Evolutionary conservation across 2,888 invertebrate genomes (phyloP).

Genomic region (Ferrisia virgata): DNA sequence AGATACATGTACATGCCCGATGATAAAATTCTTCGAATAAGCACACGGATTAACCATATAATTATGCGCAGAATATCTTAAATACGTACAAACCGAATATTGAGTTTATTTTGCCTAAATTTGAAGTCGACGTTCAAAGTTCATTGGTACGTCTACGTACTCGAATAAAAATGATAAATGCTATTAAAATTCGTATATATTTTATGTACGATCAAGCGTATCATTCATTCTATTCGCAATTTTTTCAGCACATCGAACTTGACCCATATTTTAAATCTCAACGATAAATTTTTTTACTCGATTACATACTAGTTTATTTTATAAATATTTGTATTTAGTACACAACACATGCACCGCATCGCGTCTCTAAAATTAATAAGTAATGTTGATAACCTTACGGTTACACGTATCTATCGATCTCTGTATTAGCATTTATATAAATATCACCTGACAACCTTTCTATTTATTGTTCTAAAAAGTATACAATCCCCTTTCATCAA

Average conservation of each 20-base stretch:
- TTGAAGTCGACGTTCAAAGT: background rate
- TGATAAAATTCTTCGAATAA: background rate
- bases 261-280: background rate
- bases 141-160: background rate
- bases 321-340: too few relatives aligned
- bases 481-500: background rate
- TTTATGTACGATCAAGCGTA: too few relatives aligned
- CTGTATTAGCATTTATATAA: conserved; percentile 34
- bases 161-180: background rate
- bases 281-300: background rate
- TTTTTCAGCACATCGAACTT: background rate
- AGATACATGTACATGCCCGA: too few relatives aligned
- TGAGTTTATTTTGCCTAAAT: background rate
- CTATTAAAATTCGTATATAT: background rate
- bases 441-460: conserved; percentile 42
- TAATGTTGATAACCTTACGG: background rate
- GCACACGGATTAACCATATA: too few relatives aligned
- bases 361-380: background rate
- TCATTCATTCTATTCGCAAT: background rate
- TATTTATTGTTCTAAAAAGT: conserved; percentile 17
- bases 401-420: background rate
- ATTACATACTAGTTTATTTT: background rate
- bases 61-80: too few relatives aligned
- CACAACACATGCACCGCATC: background rate
- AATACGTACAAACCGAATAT: too few relatives aligned